These are phyloP conservation scores for Tetramorium simillimum DNA, from an alignment of 1,140 invertebrate species.

Conservation along the genomic window DNA sequence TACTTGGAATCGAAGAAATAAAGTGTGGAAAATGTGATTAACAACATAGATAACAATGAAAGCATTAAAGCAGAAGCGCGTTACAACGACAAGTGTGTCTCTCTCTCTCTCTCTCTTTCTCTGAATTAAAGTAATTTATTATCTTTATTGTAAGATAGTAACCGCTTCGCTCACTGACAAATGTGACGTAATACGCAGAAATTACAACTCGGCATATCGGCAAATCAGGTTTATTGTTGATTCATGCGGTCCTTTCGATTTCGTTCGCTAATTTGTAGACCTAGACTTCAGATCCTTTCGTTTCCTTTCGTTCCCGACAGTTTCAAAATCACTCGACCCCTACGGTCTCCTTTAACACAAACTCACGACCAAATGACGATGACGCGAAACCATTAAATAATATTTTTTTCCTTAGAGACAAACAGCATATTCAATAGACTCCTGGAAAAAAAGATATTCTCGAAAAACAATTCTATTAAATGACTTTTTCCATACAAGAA, in stretches of 20 bases:
- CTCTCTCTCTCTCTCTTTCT: neutral
- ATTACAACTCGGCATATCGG: neutral
- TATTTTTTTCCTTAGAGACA: neutral
- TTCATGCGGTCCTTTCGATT: constrained; percentile 27
- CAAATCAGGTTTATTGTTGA: constrained; percentile 8
- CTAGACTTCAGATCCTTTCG: neutral
- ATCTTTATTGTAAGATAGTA: constrained; percentile 27
- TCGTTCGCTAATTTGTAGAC: neutral
- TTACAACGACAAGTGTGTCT: neutral
- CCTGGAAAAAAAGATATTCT: neutral
- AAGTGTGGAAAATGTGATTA: constrained; percentile 29
- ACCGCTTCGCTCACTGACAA: neutral
- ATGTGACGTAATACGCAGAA: constrained; percentile 32
- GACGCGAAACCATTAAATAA: neutral
- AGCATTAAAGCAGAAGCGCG: constrained; percentile 3
- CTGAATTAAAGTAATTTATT: constrained; percentile 42
- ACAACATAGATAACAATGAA: constrained; percentile 30
- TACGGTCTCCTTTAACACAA: neutral
- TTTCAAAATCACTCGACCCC: constrained; percentile 23
- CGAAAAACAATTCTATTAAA: neutral
- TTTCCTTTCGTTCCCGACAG: neutral
- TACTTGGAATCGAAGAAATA: neutral
- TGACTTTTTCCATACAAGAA: neutral
- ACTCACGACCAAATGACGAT: constrained; percentile 3
- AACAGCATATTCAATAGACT: neutral